Conservation (phyloP, 2,113 vertebrate species). For the Ictalurus furcatus region DNA sequence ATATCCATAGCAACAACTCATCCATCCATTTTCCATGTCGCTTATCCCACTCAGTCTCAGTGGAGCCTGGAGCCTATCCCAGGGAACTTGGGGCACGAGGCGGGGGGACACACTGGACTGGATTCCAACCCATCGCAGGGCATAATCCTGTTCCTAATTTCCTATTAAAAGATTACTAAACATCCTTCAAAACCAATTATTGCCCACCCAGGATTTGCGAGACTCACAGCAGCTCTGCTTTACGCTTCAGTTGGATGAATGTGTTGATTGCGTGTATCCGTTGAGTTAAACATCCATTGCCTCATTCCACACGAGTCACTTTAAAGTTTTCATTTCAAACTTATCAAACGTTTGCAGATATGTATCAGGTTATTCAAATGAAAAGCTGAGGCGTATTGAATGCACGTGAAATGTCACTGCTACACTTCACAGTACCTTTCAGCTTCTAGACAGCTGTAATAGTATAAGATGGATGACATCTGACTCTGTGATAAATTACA, state of each 20-base stretch:
- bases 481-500: slow-evolving; percentile 32
- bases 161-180: not conserved
- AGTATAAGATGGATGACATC: slow-evolving; percentile 56
- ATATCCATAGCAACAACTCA: not conserved
- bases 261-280: not conserved
- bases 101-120: no score
- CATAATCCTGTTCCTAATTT: no score
- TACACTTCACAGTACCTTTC: not conserved
- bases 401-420: not conserved
- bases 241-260: not conserved
- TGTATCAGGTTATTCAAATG: not conserved
- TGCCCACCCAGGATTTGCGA: not conserved
- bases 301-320: not conserved
- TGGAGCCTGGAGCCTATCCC: no score
- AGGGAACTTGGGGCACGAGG: no score
- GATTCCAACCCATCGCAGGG: no score
- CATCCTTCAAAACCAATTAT: not conserved
- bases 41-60: no score
- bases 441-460: slow-evolving; percentile 32
- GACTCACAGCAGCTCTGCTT: not conserved
- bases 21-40: no score
- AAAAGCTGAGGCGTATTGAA: not conserved
- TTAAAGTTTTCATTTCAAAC: slow-evolving; percentile 8
- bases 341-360: not conserved
- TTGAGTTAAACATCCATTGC: not conserved